Evolutionary conservation across 1,140 invertebrate genomes (phyloP), one percentile per base, ranked within the genome.

Genomic region (Battus philenor): DNA sequence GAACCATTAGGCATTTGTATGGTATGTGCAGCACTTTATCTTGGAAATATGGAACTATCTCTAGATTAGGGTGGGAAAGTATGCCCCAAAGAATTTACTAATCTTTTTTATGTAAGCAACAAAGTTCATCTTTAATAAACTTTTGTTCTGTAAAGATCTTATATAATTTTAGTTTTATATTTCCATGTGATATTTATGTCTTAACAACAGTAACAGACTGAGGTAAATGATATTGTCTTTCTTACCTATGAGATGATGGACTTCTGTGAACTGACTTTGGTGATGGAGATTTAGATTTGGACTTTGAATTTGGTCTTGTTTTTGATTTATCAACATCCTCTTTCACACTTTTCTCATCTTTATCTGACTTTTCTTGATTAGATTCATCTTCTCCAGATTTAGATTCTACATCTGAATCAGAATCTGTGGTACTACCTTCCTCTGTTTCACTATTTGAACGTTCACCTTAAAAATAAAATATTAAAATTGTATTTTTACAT

Each of bases 361-460:
- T 79, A 1, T 82, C 81, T 39, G 73, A 61, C 47, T 78, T 76
- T n/a, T 81, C 71, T 15, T 76, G 65, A 16, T 86, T 85, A 17
- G 68, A 86, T 5, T 78, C 50, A 9, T 87, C 80, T 12, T 87
- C 87, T 20, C 78, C 85, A 15, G 83, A 72, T 50, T 81, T 80
- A n/a, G 79, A 81, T 11, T 88, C 84, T 12, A 65, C 77, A 36
- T 83, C 87, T 29, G 87, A 84, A 8, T 86, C 77, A 16, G 80
- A 78, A 13, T 88, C 88, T 5, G 89, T 84, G n/a, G 38, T 16
- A 29, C 8, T 41, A 10, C 87, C 84, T 18, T 66, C 77, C 36
- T 83, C 87, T 30, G 86, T 83, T 8, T 86, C 77, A 22, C 77
- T 77, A 10, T 88, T 88, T 5, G 89, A 82, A 56, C 77, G 70